phyloP scores from a whole-genome alignment of 2,888 invertebrate genomes.

The Hemaris fuciformis region DNA sequence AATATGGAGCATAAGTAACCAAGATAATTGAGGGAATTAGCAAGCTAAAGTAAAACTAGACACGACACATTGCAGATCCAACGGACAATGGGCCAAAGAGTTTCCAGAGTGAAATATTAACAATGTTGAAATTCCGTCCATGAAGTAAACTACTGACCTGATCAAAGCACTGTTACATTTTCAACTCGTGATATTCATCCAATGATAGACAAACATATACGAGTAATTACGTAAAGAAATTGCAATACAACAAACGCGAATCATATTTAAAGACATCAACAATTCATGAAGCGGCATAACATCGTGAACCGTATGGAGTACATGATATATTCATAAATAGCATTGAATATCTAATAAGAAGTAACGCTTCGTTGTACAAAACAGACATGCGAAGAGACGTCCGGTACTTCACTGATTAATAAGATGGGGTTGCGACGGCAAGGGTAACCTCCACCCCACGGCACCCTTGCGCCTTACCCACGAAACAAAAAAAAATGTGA shows the following conservation, averaged over 20 bases:
- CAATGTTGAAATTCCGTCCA: too few species aligned
- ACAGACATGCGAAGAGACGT: constrained; percentile 79
- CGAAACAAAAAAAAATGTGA: constrained; percentile 83
- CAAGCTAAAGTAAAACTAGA: too few species aligned
- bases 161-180: too few species aligned
- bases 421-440: constrained; percentile 79
- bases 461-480: constrained; percentile 79
- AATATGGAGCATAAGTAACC: too few species aligned
- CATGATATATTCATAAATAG: constrained; percentile 29
- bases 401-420: constrained; percentile 81
- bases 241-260: background rate
- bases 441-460: constrained; percentile 76
- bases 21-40: too few species aligned
- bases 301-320: constrained; percentile 29
- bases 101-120: too few species aligned
- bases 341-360: constrained; percentile 66
- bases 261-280: background rate
- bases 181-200: too few species aligned
- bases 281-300: background rate
- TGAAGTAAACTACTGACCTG: too few species aligned
- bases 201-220: too few species aligned
- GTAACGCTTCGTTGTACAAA: constrained; percentile 57
- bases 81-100: too few species aligned
- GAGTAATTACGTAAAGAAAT: too few species aligned
- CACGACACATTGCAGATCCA: too few species aligned